phyloP scores from a whole-genome alignment of 92 coral and sea anemone species.

The Phenganax marumi region DNA sequence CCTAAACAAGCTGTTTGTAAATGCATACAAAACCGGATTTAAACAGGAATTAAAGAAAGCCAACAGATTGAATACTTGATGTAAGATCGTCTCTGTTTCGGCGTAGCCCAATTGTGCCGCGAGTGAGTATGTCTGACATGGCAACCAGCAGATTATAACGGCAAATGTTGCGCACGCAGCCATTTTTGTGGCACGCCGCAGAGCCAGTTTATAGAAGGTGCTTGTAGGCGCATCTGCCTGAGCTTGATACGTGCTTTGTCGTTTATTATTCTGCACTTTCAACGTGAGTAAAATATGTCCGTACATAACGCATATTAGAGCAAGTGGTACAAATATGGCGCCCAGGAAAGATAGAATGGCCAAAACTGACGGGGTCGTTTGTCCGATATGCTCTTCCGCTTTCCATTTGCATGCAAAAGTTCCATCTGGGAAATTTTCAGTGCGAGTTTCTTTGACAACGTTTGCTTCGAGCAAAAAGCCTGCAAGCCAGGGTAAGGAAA shows the following conservation, averaged over 20 bases:
- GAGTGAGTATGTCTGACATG: constrained; percentile 32
- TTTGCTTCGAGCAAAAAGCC: not conserved
- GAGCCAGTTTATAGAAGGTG: no score
- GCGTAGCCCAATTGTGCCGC: constrained; percentile 31
- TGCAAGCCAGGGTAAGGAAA: not conserved
- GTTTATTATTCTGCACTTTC: no score
- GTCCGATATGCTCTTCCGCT: not conserved
- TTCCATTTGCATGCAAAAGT: not conserved
- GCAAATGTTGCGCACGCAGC: constrained; percentile 18
- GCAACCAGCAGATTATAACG: constrained; percentile 39
- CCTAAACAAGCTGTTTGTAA: not conserved
- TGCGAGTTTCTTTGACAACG: not conserved
- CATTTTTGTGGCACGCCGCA: no score
- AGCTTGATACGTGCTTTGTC: not conserved
- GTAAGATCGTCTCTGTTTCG: constrained; percentile 20
- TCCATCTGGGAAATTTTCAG: not conserved
- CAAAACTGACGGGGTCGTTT: not conserved
- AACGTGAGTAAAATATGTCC: not conserved
- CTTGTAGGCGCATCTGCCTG: no score
- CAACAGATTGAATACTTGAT: constrained; percentile 26
- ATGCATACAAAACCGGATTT: constrained; percentile 28
- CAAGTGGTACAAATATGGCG: no score
- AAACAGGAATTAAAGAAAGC: constrained; percentile 41
- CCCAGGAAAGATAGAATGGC: no score
- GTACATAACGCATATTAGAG: not conserved